Evolutionary conservation across 2,888 invertebrate species (phyloP).

Genomic region (Aleiodes alternator): DNA sequence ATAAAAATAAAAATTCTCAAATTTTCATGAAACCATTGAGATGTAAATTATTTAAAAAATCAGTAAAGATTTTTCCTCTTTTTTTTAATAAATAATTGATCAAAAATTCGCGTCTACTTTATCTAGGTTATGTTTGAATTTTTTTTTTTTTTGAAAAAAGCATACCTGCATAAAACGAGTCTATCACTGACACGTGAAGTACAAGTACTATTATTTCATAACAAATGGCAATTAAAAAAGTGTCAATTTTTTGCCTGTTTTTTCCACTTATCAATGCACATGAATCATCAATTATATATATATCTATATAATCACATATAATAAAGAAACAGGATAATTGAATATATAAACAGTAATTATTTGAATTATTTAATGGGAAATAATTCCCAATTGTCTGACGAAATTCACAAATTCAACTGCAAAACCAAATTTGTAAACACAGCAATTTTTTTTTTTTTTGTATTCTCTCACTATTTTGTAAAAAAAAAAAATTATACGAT

Average conservation of each 20-base stretch:
- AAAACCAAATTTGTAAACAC: slow-evolving; percentile 2
- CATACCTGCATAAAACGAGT: slow-evolving; percentile 26
- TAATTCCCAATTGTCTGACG: background rate
- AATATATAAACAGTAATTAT: background rate
- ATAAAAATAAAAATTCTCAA: no score
- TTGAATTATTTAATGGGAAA: no score
- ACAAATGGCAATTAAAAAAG: background rate
- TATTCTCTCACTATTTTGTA: no score
- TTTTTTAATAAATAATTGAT: background rate
- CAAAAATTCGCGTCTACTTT: slow-evolving; percentile 4
- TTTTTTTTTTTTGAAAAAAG: background rate
- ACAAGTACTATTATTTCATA: background rate
- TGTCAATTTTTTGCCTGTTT: background rate
- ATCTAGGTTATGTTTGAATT: slow-evolving; percentile 15
- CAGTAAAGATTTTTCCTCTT: background rate
- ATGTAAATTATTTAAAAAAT: background rate
- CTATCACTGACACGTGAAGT: background rate
- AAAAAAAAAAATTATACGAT: background rate
- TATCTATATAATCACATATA: background rate
- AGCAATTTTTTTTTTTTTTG: no score
- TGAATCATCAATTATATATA: no score
- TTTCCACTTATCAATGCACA: no score
- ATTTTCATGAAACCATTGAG: no score
- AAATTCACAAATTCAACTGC: background rate
- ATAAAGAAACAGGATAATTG: background rate